Evolutionary conservation across 2,888 invertebrate species (phyloP).

Genomic region (Netelia melanura): DNA sequence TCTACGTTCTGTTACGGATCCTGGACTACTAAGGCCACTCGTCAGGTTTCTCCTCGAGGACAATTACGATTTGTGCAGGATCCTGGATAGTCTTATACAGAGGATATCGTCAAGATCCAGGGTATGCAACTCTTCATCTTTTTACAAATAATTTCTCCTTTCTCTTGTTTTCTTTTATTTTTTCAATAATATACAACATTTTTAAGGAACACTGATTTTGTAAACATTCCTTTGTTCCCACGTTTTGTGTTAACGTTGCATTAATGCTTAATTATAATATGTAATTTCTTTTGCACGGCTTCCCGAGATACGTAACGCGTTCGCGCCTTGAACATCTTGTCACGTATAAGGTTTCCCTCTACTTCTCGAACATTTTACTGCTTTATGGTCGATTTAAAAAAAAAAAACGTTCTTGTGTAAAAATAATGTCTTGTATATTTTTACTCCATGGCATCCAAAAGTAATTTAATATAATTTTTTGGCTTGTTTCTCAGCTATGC

Average conservation of each 20-base stretch:
- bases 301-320: constrained; percentile 20
- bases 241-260: neutral
- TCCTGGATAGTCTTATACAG: constrained; percentile 93
- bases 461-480: constrained; percentile 24
- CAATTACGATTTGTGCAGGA: constrained; percentile 93
- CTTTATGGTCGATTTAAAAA: neutral
- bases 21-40: constrained; percentile 93
- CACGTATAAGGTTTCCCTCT: constrained; percentile 2
- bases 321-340: constrained; percentile 2
- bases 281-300: constrained; percentile 4
- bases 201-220: too few species aligned
- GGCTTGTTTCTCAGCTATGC: constrained; percentile 87
- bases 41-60: constrained; percentile 93
- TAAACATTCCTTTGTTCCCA: too few species aligned
- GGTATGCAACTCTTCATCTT: constrained; percentile 85
- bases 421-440: constrained; percentile 5
- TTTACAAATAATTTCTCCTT: neutral
- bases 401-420: neutral
- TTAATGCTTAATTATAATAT: neutral
- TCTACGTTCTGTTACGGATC: constrained; percentile 94
- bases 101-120: constrained; percentile 91
- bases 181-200: neutral
- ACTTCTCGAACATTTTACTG: neutral
- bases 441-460: constrained; percentile 51
- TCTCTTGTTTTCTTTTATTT: constrained; percentile 24